Evolutionary conservation across 2,888 invertebrate species (phyloP).

Genomic region (Ectropis crepuscularia): DNA sequence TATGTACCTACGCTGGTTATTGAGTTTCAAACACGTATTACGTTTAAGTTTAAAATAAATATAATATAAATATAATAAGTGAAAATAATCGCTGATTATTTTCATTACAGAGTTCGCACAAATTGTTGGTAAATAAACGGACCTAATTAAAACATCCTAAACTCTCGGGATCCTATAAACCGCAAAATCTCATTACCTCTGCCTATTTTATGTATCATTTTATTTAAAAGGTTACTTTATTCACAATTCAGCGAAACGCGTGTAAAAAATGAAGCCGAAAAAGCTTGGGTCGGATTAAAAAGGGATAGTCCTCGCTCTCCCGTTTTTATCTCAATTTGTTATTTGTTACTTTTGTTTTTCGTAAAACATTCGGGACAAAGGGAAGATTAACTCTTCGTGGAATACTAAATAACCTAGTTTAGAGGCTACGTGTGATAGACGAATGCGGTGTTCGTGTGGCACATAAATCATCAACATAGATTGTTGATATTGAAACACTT

Average conservation of each 20-base stretch:
- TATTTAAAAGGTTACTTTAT: slow-evolving; percentile 48
- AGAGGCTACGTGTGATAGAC: background rate
- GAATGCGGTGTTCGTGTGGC: too few relatives aligned
- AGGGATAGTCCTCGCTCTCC: slow-evolving; percentile 57
- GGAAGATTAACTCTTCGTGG: slow-evolving; percentile 60
- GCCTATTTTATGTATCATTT: slow-evolving; percentile 40
- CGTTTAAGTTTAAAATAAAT: too few relatives aligned
- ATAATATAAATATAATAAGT: too few relatives aligned
- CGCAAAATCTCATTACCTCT: slow-evolving; percentile 46
- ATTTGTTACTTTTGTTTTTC: slow-evolving; percentile 67
- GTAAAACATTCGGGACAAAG: slow-evolving; percentile 65
- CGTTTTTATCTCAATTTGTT: slow-evolving; percentile 74
- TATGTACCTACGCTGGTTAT: too few relatives aligned
- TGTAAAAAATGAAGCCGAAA: slow-evolving; percentile 58
- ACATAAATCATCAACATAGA: too few relatives aligned
- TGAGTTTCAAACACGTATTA: too few relatives aligned
- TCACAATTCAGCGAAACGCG: slow-evolving; percentile 58
- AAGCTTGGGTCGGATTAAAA: slow-evolving; percentile 66
- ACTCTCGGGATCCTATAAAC: slow-evolving; percentile 11
- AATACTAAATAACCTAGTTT: slow-evolving; percentile 33
- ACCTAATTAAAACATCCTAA: slow-evolving; percentile 5
- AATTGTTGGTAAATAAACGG: background rate
- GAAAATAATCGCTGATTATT: too few relatives aligned
- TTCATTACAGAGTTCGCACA: background rate
- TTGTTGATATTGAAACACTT: too few relatives aligned